Evolutionary conservation across 2,113 vertebrate genomes (phyloP).

Genomic region (Peromyscus maniculatus): DNA sequence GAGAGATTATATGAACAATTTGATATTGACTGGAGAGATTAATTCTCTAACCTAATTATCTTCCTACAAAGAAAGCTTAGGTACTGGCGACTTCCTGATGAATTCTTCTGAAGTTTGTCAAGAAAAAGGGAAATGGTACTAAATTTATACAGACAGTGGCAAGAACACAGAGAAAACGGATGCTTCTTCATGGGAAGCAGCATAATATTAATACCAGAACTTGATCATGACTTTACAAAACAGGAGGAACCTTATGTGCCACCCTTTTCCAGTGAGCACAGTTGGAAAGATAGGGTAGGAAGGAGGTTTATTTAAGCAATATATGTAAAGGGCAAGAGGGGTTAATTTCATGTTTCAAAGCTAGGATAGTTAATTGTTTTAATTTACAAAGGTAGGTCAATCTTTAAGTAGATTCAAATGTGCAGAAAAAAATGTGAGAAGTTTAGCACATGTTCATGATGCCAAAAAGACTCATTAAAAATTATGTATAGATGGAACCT

Average conservation of each 20-base stretch:
- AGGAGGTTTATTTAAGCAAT: not conserved
- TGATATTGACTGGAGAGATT: not conserved
- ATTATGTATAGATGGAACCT: not conserved
- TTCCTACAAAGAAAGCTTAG: not conserved
- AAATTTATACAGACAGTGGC: not conserved
- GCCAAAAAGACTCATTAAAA: not conserved
- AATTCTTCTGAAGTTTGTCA: not conserved
- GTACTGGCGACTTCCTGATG: not conserved
- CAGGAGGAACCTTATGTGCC: not conserved
- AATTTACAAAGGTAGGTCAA: not conserved
- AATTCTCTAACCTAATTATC: not conserved
- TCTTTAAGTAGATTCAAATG: slow-evolving; percentile 7
- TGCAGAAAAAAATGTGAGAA: not conserved
- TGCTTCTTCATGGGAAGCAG: not conserved
- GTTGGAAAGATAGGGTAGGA: not conserved
- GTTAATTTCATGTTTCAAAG: slow-evolving; percentile 32
- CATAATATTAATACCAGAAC: not conserved
- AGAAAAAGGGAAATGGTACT: not conserved
- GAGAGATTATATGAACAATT: not conserved
- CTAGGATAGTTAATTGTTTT: not conserved
- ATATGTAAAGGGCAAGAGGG: not conserved
- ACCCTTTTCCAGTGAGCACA: not conserved
- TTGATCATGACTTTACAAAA: not conserved
- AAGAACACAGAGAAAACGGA: not conserved
- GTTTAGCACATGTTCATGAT: not conserved